These are phyloP conservation scores for Pocillopora grandis DNA, from an alignment of 92 coral and sea anemone genomes.

Conservation along the genomic window DNA sequence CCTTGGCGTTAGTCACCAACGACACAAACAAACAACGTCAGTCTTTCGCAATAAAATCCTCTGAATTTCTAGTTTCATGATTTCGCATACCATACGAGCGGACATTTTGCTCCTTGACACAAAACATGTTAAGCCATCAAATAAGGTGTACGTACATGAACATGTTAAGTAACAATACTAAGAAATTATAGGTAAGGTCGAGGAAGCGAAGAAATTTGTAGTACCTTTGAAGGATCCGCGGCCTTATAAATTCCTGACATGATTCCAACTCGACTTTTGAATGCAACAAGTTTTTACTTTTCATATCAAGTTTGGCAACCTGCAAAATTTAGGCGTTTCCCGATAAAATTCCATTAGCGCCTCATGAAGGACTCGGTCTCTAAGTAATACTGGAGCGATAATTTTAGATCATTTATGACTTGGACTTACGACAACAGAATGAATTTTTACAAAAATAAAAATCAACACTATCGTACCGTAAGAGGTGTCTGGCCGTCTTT, in stretches of 20 bases:
- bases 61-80: too few relatives aligned
- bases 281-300: conserved; percentile 13
- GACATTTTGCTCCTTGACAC: too few relatives aligned
- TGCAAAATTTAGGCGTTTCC: not conserved
- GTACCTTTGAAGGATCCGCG: conserved; percentile 39
- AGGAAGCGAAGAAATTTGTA: not conserved
- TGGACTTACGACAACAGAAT: not conserved
- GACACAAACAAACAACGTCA: too few relatives aligned
- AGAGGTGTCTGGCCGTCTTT: conserved; percentile 60
- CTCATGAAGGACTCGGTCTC: not conserved
- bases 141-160: too few relatives aligned
- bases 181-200: not conserved
- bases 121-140: too few relatives aligned
- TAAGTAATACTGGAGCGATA: not conserved
- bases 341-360: not conserved
- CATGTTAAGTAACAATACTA: too few relatives aligned
- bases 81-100: too few relatives aligned
- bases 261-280: conserved; percentile 15
- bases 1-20: too few relatives aligned
- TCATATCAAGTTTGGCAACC: conserved; percentile 10
- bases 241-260: not conserved
- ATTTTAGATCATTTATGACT: not conserved
- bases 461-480: conserved; percentile 26
- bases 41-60: too few relatives aligned
- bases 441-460: not conserved